Conservation (phyloP, 2,888 invertebrate species). For the Thymelicus lineola region DNA sequence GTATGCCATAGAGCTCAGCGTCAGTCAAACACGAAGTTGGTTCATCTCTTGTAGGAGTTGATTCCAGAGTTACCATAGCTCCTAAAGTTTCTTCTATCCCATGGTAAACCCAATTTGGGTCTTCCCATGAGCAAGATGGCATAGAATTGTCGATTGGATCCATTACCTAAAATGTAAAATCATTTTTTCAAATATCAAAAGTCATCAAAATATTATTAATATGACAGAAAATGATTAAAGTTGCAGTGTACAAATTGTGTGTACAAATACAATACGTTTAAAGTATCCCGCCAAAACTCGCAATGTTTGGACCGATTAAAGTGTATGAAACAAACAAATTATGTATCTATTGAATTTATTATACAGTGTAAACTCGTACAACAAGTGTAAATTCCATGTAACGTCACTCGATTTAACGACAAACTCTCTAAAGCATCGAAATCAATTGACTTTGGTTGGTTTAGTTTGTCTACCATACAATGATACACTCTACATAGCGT, state of each 20-base stretch:
- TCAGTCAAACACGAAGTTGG: constrained; percentile 23
- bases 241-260: constrained; percentile 11
- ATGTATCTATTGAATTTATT: too few species aligned
- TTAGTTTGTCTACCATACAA: constrained; percentile 26
- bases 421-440: constrained; percentile 4
- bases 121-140: constrained; percentile 14
- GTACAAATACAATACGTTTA: constrained; percentile 11
- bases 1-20: constrained; percentile 30
- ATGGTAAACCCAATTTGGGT: constrained; percentile 14
- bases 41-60: constrained; percentile 12
- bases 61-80: constrained; percentile 14
- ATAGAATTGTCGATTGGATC: constrained; percentile 6
- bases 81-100: constrained; percentile 14
- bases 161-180: constrained; percentile 4
- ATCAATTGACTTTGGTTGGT: constrained; percentile 10
- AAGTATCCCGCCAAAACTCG: constrained; percentile 6
- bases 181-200: constrained; percentile 4
- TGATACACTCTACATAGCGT: constrained; percentile 32
- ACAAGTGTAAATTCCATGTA: constrained; percentile 8
- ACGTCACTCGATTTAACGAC: constrained; percentile 27
- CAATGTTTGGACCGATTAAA: neutral
- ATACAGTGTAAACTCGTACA: neutral
- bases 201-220: constrained; percentile 4
- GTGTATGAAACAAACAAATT: too few species aligned
- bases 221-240: neutral